These are phyloP conservation scores for Xyrichtys novacula DNA, from an alignment of 2,797 vertebrate species.

Conservation along the genomic window DNA sequence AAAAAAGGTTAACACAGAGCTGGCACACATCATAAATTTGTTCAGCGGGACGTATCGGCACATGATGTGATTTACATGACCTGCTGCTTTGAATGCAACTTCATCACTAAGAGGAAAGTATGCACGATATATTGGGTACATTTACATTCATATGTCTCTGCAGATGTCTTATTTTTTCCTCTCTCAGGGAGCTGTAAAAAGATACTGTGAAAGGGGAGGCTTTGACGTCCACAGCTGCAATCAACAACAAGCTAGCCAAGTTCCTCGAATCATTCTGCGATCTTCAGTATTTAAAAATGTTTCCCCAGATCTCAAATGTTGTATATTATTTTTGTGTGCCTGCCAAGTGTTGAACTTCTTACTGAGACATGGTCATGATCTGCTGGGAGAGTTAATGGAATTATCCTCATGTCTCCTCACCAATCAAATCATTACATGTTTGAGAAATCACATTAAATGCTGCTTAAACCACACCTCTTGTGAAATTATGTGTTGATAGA, in stretches of 20 bases:
- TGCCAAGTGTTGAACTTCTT: conserved; percentile 30
- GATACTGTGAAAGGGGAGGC: conserved; percentile 44
- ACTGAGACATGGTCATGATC: conserved; percentile 23
- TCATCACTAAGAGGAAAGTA: conserved; percentile 17
- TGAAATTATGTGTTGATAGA: not conserved
- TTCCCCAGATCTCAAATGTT: conserved; percentile 22
- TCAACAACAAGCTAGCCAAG: conserved; percentile 44
- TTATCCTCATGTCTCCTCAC: not conserved
- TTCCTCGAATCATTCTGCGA: conserved; percentile 40
- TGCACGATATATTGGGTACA: not conserved
- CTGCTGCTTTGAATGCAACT: conserved; percentile 1
- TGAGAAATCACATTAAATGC: not conserved
- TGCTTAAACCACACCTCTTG: not conserved
- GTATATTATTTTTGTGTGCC: conserved; percentile 33
- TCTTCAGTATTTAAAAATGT: conserved; percentile 32
- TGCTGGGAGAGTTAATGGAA: conserved; percentile 18
- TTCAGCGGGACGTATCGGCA: conserved; percentile 13
- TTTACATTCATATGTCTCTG: conserved; percentile 16
- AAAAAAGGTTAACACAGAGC: conserved; percentile 8
- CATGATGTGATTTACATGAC: conserved; percentile 21
- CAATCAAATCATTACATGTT: conserved; percentile 8
- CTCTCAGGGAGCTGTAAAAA: conserved; percentile 18
- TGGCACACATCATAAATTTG: conserved; percentile 18
- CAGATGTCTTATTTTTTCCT: conserved; percentile 5
- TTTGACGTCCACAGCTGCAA: conserved; percentile 45